phyloP scores from a whole-genome alignment of 2,888 invertebrate genomes.

The Iselma pallidipennis region DNA sequence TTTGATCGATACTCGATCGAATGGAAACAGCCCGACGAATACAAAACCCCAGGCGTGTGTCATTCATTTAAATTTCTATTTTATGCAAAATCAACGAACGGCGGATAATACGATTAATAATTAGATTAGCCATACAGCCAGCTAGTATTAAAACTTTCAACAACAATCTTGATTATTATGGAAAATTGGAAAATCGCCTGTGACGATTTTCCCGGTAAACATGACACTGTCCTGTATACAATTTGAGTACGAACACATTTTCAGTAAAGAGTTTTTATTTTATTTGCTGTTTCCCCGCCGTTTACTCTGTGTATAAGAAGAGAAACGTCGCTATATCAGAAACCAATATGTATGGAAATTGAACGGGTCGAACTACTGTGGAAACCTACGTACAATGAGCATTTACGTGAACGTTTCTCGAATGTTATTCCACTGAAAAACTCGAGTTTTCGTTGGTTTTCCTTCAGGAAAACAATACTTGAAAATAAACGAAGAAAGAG shows the following conservation, averaged over 20 bases:
- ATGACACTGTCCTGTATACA: too few species aligned
- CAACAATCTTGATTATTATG: background rate
- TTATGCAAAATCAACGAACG: conserved; percentile 1
- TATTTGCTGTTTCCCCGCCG: conserved; percentile 39
- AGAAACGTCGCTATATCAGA: conserved; percentile 39
- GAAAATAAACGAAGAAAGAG: background rate
- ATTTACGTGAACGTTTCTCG: conserved; percentile 27
- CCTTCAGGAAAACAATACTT: background rate
- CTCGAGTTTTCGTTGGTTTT: background rate
- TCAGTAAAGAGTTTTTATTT: conserved; percentile 36
- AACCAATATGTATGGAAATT: conserved; percentile 53
- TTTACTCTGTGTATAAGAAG: conserved; percentile 29
- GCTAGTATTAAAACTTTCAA: background rate
- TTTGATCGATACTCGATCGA: too few species aligned
- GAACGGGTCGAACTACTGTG: conserved; percentile 30
- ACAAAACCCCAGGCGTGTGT: background rate
- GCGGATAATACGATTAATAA: background rate
- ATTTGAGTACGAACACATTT: background rate
- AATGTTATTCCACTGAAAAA: conserved; percentile 23
- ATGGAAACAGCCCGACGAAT: background rate
- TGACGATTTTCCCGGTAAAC: background rate
- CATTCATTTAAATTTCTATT: background rate
- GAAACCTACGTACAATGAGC: conserved; percentile 29
- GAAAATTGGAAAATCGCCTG: background rate
- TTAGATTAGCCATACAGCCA: background rate